A percentile compares a stretch with the other conserved stretches of the same genome.
Evolutionary conservation across 2,888 invertebrate species (phyloP).

Genomic region (Myathropa florea): DNA sequence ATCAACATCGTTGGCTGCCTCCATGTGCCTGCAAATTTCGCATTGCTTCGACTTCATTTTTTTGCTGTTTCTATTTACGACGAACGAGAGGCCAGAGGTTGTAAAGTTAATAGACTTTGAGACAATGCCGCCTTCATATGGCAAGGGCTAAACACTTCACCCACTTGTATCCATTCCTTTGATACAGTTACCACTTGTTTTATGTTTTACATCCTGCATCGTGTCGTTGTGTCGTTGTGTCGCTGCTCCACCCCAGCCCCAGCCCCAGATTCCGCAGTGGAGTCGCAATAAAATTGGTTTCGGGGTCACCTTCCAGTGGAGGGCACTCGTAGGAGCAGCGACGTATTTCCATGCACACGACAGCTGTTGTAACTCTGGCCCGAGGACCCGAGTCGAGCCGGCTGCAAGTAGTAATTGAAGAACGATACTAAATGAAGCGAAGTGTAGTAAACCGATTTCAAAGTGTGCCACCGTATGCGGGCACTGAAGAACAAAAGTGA

Average conservation of each 20-base stretch:
- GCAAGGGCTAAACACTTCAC: constrained; percentile 3
- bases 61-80: neutral
- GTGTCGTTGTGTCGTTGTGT: neutral
- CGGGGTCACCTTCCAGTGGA: constrained; percentile 22
- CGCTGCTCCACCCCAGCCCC: neutral
- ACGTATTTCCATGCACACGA: neutral
- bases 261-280: constrained; percentile 4
- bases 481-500: neutral
- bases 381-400: neutral
- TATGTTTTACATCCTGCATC: constrained; percentile 33
- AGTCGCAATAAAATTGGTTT: constrained; percentile 33
- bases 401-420: constrained; percentile 42
- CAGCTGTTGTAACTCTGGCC: neutral
- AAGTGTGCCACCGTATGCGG: constrained; percentile 12
- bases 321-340: neutral
- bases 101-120: constrained; percentile 43
- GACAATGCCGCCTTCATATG: constrained; percentile 1
- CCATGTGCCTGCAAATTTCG: constrained; percentile 5
- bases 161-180: constrained; percentile 1
- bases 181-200: constrained; percentile 31
- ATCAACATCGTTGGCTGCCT: neutral
- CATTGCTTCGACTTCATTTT: neutral
- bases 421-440: constrained; percentile 44
- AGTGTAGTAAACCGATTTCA: constrained; percentile 36
- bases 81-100: constrained; percentile 7